phyloP scores from a whole-genome alignment of 2,797 vertebrate genomes.

The Merluccius polli region DNA sequence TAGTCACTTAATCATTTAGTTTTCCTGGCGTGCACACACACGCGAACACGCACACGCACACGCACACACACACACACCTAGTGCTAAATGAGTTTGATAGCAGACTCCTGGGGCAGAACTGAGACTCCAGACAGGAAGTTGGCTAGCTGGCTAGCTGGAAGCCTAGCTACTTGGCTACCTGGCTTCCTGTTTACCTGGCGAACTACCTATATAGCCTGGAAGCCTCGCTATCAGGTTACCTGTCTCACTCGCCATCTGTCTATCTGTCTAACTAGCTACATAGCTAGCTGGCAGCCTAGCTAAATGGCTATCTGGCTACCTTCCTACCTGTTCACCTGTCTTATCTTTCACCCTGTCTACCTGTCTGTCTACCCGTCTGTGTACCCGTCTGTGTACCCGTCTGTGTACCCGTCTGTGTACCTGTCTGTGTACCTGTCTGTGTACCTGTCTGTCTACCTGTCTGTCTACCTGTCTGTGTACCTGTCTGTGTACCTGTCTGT shows the following conservation, averaged over 20 bases:
- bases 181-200: neutral
- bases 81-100: neutral
- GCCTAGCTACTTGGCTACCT: neutral
- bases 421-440: too few relatives aligned
- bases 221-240: too few relatives aligned
- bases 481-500: too few relatives aligned
- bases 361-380: too few relatives aligned
- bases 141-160: neutral
- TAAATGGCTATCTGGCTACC: too few relatives aligned
- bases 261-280: neutral
- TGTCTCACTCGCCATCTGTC: too few relatives aligned
- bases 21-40: neutral
- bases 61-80: constrained; percentile 34
- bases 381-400: too few relatives aligned
- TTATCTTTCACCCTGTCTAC: too few relatives aligned
- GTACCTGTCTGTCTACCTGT: neutral
- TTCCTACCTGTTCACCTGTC: too few relatives aligned
- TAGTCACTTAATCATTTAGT: neutral
- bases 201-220: neutral
- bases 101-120: neutral
- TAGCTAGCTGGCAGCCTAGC: too few relatives aligned
- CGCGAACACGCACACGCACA: constrained; percentile 29
- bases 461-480: too few relatives aligned
- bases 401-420: too few relatives aligned
- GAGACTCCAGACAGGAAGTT: constrained; percentile 1